Evolutionary conservation across 2,888 invertebrate genomes (phyloP).

Genomic region (Diogma glabrata): DNA sequence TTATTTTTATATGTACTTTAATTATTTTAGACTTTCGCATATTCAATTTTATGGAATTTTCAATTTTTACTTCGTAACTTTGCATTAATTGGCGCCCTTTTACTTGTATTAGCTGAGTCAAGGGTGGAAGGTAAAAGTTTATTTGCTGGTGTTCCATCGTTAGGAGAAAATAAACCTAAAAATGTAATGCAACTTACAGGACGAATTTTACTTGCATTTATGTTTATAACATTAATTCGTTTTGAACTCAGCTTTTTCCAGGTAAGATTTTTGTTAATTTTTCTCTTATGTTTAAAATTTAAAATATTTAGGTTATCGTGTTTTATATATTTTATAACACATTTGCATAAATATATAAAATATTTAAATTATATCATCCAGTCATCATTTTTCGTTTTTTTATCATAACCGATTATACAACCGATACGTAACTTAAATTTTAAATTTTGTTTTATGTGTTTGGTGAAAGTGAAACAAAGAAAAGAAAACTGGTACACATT

Average conservation of each 20-base stretch:
- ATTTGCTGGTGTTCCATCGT: conserved; percentile 87
- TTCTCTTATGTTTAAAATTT: conserved; percentile 9
- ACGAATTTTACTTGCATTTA: conserved; percentile 89
- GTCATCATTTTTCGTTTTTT: too few species aligned
- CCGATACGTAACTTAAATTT: too few species aligned
- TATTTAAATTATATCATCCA: too few species aligned
- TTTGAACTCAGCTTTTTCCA: conserved; percentile 86
- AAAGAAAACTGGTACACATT: too few species aligned
- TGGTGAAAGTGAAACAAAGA: too few species aligned
- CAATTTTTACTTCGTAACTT: conserved; percentile 94
- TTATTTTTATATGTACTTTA: conserved; percentile 13
- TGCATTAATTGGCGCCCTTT: conserved; percentile 92
- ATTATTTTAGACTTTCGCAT: conserved; percentile 69
- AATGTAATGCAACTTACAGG: conserved; percentile 94
- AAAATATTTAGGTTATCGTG: too few species aligned
- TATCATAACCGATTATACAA: too few species aligned
- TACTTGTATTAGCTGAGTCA: conserved; percentile 93
- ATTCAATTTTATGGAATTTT: conserved; percentile 96
- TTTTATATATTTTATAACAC: too few species aligned
- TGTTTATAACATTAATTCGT: conserved; percentile 94
- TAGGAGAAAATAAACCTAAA: conserved; percentile 94
- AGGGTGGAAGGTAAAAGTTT: conserved; percentile 85
- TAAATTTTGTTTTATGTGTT: too few species aligned
- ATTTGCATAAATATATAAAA: too few species aligned
- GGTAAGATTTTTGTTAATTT: conserved; percentile 37